Evolutionary conservation across 2,113 vertebrate species (phyloP).

Genomic region (Diadophis punctatus): DNA sequence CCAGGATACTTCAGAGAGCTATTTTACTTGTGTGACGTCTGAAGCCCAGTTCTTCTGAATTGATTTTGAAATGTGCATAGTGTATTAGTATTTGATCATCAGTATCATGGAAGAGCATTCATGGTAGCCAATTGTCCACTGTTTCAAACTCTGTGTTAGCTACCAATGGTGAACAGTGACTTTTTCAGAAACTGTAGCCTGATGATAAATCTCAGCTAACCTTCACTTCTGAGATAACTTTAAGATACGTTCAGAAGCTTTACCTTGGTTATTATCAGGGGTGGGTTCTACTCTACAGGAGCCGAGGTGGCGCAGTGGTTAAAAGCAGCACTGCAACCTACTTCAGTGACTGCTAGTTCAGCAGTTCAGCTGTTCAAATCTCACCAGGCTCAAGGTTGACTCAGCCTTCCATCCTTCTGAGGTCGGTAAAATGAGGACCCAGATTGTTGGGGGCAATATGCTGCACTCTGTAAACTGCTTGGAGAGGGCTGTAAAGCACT

Average conservation of each 20-base stretch:
- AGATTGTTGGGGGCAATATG: too few species aligned
- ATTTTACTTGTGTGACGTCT: neutral
- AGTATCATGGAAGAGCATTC: neutral
- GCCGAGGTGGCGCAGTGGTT: too few species aligned
- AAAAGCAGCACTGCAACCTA: too few species aligned
- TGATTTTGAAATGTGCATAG: neutral
- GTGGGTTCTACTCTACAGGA: too few species aligned
- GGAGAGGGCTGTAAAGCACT: too few species aligned
- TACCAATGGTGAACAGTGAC: neutral
- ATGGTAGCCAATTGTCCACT: neutral
- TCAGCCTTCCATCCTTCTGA: too few species aligned
- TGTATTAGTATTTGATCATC: neutral
- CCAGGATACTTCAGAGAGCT: neutral
- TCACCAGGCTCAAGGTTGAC: too few species aligned
- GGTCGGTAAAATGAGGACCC: too few species aligned
- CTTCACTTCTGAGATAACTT: neutral
- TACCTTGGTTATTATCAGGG: neutral
- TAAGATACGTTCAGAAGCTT: neutral
- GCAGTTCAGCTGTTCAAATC: too few species aligned
- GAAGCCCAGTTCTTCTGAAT: neutral
- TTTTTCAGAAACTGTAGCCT: neutral
- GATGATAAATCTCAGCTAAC: conserved; percentile 8
- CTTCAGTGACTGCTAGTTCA: too few species aligned
- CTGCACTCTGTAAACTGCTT: too few species aligned
- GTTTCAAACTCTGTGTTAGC: neutral